Evolutionary conservation across 2,113 vertebrate species (phyloP).

Genomic region (Pseudolaguvia tuberculata): DNA sequence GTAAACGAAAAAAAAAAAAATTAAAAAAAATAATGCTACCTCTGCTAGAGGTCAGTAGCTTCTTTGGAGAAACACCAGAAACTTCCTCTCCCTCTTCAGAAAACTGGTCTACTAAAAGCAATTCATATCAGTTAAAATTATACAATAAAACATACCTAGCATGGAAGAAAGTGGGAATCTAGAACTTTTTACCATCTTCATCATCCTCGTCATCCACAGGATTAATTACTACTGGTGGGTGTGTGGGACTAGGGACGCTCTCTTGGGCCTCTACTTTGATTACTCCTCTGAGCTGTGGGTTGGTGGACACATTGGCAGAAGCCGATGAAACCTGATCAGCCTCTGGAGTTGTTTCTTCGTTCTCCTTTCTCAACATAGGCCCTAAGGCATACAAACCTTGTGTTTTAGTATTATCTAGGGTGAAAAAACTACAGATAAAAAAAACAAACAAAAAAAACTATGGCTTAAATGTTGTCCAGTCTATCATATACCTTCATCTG

Average conservation of each 20-base stretch:
- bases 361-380: constrained; percentile 63
- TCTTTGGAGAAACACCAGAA: constrained; percentile 71
- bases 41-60: constrained; percentile 63
- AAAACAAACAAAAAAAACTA: neutral
- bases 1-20: neutral
- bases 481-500: constrained; percentile 73
- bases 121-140: neutral
- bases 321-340: constrained; percentile 57
- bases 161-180: neutral
- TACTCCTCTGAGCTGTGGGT: constrained; percentile 82
- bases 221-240: constrained; percentile 94
- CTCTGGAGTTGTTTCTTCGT: constrained; percentile 68
- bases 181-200: constrained; percentile 72
- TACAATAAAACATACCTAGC: rapidly evolving
- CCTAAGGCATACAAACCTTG: constrained; percentile 34
- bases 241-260: constrained; percentile 90
- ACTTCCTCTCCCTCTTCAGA: constrained; percentile 92
- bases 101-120: constrained; percentile 77
- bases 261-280: constrained; percentile 87
- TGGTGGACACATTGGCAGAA: constrained; percentile 65
- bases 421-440: neutral
- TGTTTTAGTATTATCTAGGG: neutral
- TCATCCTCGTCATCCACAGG: constrained; percentile 95
- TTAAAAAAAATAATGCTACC: constrained; percentile 58
- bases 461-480: neutral